A percentile compares a stretch with the other conserved stretches of the same genome.
phyloP scores from a whole-genome alignment of 2,888 invertebrate species.

The Acrocyrtus sp. region DNA sequence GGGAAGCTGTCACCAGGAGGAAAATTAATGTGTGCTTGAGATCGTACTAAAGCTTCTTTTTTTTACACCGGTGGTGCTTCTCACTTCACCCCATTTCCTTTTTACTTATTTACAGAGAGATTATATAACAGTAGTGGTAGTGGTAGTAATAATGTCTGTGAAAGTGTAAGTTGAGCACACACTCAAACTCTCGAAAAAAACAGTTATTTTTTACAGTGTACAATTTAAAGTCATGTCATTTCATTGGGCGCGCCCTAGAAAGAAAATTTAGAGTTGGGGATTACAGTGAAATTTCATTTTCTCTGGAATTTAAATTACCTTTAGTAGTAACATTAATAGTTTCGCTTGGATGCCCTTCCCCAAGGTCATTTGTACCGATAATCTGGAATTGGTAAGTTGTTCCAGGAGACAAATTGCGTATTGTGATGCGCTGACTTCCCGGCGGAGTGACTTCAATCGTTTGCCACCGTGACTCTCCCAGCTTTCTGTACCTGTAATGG shows the following conservation, averaged over 20 bases:
- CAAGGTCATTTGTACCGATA: slow-evolving; percentile 91
- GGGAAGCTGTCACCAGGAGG: background rate
- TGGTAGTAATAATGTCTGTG: no score
- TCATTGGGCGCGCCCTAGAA: no score
- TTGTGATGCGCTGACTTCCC: slow-evolving; percentile 88
- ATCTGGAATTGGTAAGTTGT: slow-evolving; percentile 97
- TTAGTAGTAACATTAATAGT: slow-evolving; percentile 88
- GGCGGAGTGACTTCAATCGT: slow-evolving; percentile 93
- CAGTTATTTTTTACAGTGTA: no score
- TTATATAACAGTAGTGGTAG: no score
- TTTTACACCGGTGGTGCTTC: background rate
- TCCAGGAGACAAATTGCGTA: slow-evolving; percentile 88
- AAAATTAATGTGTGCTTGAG: background rate
- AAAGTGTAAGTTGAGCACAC: no score
- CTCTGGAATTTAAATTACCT: slow-evolving; percentile 75
- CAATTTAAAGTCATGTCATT: no score
- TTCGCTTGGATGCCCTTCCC: slow-evolving; percentile 96
- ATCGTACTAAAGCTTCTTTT: no score
- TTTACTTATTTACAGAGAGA: no score
- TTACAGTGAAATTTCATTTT: no score
- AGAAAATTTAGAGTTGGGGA: no score
- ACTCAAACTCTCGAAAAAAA: no score
- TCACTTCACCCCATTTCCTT: no score
- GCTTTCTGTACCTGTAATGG: slow-evolving; percentile 78
- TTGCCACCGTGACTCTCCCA: slow-evolving; percentile 89